These are phyloP conservation scores for Anhinga anhinga DNA, from an alignment of 2,113 vertebrate genomes.

Conservation along the genomic window DNA sequence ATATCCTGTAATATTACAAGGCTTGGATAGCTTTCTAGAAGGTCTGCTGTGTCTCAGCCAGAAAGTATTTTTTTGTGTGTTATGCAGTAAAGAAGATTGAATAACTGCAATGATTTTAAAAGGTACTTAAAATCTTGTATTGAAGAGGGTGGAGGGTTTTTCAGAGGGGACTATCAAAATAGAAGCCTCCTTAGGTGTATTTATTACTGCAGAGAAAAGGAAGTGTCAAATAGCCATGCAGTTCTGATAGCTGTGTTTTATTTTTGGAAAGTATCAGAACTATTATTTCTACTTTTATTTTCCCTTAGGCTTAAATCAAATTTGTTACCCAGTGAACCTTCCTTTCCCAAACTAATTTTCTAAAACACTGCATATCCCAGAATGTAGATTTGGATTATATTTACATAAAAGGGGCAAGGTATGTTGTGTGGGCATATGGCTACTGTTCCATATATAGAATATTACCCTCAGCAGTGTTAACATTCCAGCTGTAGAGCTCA, in stretches of 20 bases:
- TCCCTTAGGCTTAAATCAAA: background rate
- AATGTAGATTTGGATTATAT: background rate
- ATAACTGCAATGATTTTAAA: background rate
- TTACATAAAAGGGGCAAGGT: background rate
- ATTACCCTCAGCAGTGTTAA: conserved; percentile 31
- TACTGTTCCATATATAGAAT: conserved; percentile 13
- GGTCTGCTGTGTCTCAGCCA: background rate
- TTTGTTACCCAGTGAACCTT: background rate
- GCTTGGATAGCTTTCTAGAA: background rate
- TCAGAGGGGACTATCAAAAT: background rate
- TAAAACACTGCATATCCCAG: background rate
- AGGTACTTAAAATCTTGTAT: background rate
- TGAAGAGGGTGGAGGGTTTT: background rate
- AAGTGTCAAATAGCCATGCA: background rate
- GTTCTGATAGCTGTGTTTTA: background rate
- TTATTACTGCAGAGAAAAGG: background rate
- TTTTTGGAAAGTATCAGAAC: background rate
- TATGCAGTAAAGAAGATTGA: background rate
- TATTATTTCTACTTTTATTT: background rate
- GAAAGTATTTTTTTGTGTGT: background rate
- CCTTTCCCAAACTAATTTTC: background rate
- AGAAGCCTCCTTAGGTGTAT: background rate
- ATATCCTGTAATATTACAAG: background rate
- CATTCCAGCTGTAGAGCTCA: conserved; percentile 41
- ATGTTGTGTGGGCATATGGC: conserved; percentile 9